Percentiles rank a stretch among this genome's conserved stretches.
Evolutionary conservation across 2,888 invertebrate species (phyloP).

Genomic region (Eilema sororculum): DNA sequence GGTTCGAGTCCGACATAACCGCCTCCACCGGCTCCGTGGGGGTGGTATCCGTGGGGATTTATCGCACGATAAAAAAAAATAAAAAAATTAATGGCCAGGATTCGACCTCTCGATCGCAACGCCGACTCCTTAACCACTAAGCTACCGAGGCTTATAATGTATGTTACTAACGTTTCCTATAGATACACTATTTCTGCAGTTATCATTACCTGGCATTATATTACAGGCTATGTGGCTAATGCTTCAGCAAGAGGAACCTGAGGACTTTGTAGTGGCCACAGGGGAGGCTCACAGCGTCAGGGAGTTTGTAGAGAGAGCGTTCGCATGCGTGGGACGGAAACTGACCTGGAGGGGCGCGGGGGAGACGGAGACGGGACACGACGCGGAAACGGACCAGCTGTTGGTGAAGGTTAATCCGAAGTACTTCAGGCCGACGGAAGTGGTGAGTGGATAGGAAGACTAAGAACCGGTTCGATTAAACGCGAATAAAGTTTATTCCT

Average conservation of each 20-base stretch:
- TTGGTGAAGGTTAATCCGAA: conserved; percentile 96
- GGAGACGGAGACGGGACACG: conserved; percentile 91
- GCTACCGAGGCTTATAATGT: too few species aligned
- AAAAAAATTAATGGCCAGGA: too few species aligned
- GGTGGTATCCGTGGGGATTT: too few species aligned
- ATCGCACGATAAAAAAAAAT: too few species aligned
- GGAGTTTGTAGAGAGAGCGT: conserved; percentile 98
- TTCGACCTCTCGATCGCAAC: too few species aligned
- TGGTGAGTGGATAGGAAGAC: conserved; percentile 88
- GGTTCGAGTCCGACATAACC: too few species aligned
- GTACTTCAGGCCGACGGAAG: conserved; percentile 99
- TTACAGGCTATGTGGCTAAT: conserved; percentile 99
- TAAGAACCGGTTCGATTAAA: too few species aligned
- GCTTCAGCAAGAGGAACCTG: conserved; percentile 96
- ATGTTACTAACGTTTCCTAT: too few species aligned
- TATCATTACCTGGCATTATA: neutral
- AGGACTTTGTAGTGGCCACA: conserved; percentile 99
- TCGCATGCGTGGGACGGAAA: conserved; percentile 91
- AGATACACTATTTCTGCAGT: too few species aligned
- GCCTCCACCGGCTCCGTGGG: too few species aligned
- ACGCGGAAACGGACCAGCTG: conserved; percentile 90
- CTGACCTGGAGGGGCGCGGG: conserved; percentile 95
- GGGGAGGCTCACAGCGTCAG: conserved; percentile 97
- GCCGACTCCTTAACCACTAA: too few species aligned
- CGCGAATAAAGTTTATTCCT: too few species aligned